phyloP scores from a whole-genome alignment of 2,888 invertebrate genomes.

The Pecten maximus region DNA sequence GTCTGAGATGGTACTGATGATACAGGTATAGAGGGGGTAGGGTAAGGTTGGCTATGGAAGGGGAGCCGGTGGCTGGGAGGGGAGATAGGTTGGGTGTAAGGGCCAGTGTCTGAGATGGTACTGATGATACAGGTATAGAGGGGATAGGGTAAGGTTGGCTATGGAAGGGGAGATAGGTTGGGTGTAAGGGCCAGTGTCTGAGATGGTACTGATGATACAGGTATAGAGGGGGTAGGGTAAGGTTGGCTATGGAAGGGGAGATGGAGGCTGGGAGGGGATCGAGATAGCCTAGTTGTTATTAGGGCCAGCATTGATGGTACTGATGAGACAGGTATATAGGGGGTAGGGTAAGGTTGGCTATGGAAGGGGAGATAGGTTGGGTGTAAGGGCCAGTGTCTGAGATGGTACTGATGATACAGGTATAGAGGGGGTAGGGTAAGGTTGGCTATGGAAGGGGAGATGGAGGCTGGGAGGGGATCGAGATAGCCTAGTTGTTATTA shows the following conservation, averaged over 20 bases:
- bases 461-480: not conserved
- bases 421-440: not conserved
- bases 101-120: too few relatives aligned
- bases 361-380: not conserved
- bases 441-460: not conserved
- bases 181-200: not conserved
- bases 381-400: not conserved
- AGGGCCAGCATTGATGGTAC: too few relatives aligned
- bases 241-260: not conserved
- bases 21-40: not conserved
- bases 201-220: not conserved
- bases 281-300: not conserved
- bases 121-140: not conserved
- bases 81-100: not conserved
- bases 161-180: not conserved
- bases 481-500: not conserved
- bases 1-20: not conserved
- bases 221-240: not conserved
- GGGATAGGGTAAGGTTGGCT: not conserved
- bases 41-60: not conserved
- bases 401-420: not conserved
- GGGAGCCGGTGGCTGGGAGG: not conserved
- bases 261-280: not conserved
- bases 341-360: not conserved
- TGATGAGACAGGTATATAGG: not conserved